Evolutionary conservation across 2,113 vertebrate species (phyloP), one percentile per base, ranked within the genome.

Genomic region (Megaceryle maxima): DNA sequence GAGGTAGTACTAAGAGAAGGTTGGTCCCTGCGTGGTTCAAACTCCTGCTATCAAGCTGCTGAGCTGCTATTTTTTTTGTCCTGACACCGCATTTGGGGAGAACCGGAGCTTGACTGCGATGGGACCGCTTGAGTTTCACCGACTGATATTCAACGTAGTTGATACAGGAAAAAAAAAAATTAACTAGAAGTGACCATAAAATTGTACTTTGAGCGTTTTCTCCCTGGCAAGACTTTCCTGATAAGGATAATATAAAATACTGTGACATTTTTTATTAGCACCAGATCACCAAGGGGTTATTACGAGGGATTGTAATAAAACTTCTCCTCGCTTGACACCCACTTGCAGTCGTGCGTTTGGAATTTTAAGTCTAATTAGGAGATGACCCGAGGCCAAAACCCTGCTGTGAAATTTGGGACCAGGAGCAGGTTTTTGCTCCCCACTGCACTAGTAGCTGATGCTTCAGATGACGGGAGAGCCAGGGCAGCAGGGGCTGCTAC

Each of bases 81-180:
- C 80, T 48, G 1, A 9, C 7, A 29, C 77, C 3, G 1, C 6
- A 0, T 10, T 10, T 46, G 41, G 73, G 39, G 46, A n/a, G 63
- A 26, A 51, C 7, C 5, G 1, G 31, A 48, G 25, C 18, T 14
- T 64, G 11, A 0, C 44, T 37, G 55, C 64, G 5, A 0, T 4
- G 33, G 14, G 31, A 69, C 13, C 7, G 33, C 57, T 48, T 18
- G n/a, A 41, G 51, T n/a, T 60, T 81, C 39, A 3, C 4, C 53
- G 21, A 12, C 31, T n/a, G 8, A 1, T 14, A 6, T 10, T 51
- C 29, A 25, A 0, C 9, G 59, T 28, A 39, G 62, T 19, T 37
- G 39, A 28, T 57, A 9, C 9, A 56, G 63, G 63, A 18, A 33
- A 12, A 56, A 12, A 56, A 91, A 67, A 64, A 9, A 19, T 17